Evolutionary conservation across 2,797 vertebrate genomes (phyloP), one percentile per base, ranked within the genome.

Genomic region (Mionectes olivaceus): DNA sequence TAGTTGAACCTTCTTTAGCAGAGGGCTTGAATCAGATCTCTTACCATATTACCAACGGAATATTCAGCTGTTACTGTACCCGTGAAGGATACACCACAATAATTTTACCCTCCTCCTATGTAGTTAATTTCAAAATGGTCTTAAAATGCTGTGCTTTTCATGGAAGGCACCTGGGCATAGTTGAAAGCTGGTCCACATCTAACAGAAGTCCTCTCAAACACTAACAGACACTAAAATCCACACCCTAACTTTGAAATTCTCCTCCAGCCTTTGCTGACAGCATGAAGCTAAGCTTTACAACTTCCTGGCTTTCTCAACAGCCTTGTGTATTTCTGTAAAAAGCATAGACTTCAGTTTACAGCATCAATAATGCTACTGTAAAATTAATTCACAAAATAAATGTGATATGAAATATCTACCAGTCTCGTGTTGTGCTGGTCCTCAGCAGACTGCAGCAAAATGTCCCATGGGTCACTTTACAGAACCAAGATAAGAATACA

Each of bases 381-480:
- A 92, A 92, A 85, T 65, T 81, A 91, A 80, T 81, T 89, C 23
- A 87, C 47, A 39, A 77, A 85, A 77, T 39, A 81, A 83, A 75
- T 11, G 9, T 27, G 16, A 35, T 50, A 75, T 61, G 78, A 89
- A 89, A 87, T 80, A 93, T 86, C 83, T 88, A 94, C 63, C 43
- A 68, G 49, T 16, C 46, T 88, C 39, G 30, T 7, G 14, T 39
- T 71, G n/a, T 68, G 76, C 49, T 70, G 49, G n/a, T 83, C 57
- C 73, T 91, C 76, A 53, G 53, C 49, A 87, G 59, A 56, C 53
- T 90, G 43, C 55, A 92, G 71, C 49, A 60, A 81, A 91, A 78
- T 0, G 2, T 93, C 73, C n/a, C 65, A 41, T 4, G 22, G 57
- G 57, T 68, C 4, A 5, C 60, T 89, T 83, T 68, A 69, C 85